phyloP scores from a whole-genome alignment of 2,888 invertebrate genomes.

The Liopterus haemorrhoidalis region DNA sequence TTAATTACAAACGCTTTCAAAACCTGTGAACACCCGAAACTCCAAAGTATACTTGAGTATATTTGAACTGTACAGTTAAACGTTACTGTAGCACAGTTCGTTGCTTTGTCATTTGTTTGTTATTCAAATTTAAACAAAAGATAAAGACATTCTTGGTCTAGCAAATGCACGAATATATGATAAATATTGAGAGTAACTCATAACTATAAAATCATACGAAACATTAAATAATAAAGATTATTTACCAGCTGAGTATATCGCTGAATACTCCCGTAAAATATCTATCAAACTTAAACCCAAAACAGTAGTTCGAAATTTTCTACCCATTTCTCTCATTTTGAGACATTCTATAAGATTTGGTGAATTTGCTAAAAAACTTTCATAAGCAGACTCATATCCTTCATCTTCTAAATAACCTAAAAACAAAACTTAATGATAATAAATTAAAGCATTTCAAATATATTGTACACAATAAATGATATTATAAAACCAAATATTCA shows the following conservation, averaged over 20 bases:
- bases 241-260: conserved; percentile 41
- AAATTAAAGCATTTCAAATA: background rate
- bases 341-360: conserved; percentile 35
- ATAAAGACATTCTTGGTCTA: background rate
- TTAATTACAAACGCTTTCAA: no score
- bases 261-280: conserved; percentile 41
- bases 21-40: no score
- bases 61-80: no score
- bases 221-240: conserved; percentile 3
- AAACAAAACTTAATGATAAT: conserved; percentile 22
- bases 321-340: conserved; percentile 32
- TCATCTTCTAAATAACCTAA: conserved; percentile 42
- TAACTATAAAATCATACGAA: no score
- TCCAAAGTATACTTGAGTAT: no score
- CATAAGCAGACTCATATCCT: conserved; percentile 38
- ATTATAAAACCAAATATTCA: conserved; percentile 1
- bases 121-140: conserved; percentile 34
- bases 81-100: no score
- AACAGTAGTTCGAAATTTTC: conserved; percentile 40
- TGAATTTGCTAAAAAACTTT: conserved; percentile 39
- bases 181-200: no score
- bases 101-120: no score
- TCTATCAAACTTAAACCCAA: conserved; percentile 40
- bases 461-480: conserved; percentile 5
- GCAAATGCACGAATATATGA: background rate